Percentiles rank a stretch among this genome's conserved stretches.
phyloP scores from a whole-genome alignment of 2,888 invertebrate species.

The Ernsta delagoae region DNA sequence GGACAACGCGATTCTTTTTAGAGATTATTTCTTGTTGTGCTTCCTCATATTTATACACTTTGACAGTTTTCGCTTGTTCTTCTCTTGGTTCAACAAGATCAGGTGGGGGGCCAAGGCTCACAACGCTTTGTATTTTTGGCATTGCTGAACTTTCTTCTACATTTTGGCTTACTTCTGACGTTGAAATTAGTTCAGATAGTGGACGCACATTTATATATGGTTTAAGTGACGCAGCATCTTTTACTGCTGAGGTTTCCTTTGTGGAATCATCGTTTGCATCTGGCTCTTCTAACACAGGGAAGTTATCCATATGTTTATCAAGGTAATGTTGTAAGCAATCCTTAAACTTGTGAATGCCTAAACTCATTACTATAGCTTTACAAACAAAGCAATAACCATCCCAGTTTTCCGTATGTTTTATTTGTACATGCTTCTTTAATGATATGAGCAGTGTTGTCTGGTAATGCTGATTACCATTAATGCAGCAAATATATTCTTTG shows the following conservation, averaged over 20 bases:
- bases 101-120: slow-evolving; percentile 71
- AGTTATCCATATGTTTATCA: slow-evolving; percentile 72
- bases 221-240: slow-evolving; percentile 27
- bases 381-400: slow-evolving; percentile 83
- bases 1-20: slow-evolving; percentile 68
- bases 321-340: slow-evolving; percentile 74
- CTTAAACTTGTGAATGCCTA: slow-evolving; percentile 64
- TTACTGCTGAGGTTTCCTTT: not conserved
- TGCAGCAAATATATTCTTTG: slow-evolving; percentile 74
- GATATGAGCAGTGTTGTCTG: slow-evolving; percentile 71
- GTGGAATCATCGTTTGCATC: slow-evolving; percentile 19
- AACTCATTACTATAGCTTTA: slow-evolving; percentile 71
- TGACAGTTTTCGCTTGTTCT: slow-evolving; percentile 42
- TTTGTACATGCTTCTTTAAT: slow-evolving; percentile 74
- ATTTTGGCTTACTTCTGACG: slow-evolving; percentile 20
- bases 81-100: slow-evolving; percentile 44
- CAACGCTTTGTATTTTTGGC: slow-evolving; percentile 81
- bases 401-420: slow-evolving; percentile 77
- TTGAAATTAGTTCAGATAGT: slow-evolving; percentile 66
- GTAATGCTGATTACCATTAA: slow-evolving; percentile 70
- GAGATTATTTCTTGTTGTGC: slow-evolving; percentile 64
- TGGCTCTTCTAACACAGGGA: slow-evolving; percentile 59
- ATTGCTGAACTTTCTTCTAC: slow-evolving; percentile 46
- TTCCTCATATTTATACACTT: slow-evolving; percentile 61
- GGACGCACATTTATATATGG: slow-evolving; percentile 70